Conservation (phyloP, 2,113 vertebrate species). For the Phalacrocorax pelagicus region DNA sequence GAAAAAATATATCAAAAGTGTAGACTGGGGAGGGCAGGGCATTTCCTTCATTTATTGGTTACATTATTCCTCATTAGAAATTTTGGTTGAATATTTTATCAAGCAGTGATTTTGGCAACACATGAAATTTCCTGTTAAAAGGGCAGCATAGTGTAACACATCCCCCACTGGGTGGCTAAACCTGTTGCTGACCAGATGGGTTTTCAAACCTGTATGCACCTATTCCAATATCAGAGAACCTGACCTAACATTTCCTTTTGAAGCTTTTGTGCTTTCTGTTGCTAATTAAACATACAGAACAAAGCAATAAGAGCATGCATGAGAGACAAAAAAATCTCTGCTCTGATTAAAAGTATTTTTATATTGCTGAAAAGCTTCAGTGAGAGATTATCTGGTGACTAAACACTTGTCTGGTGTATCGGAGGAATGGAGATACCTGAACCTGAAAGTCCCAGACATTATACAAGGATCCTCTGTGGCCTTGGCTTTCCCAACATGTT, state of each 20-base stretch:
- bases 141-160: not conserved
- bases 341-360: not conserved
- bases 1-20: not conserved
- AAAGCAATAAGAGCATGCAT: not conserved
- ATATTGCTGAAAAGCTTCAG: not conserved
- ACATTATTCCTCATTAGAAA: not conserved
- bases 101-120: not conserved
- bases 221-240: not conserved
- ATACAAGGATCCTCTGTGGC: not conserved
- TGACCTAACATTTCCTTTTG: not conserved
- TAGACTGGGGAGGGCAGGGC: fast-evolving
- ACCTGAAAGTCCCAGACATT: not conserved
- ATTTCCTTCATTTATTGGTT: not conserved
- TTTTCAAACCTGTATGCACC: not conserved
- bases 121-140: not conserved
- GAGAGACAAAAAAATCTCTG: not conserved
- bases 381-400: not conserved
- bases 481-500: fast-evolving
- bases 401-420: not conserved
- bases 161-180: not conserved
- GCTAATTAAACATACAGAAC: not conserved
- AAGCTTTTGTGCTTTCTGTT: not conserved
- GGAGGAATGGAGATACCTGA: not conserved
- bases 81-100: not conserved
- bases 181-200: not conserved